phyloP scores from a whole-genome alignment of 2,797 vertebrate species.

The Bovichtus diacanthus region DNA sequence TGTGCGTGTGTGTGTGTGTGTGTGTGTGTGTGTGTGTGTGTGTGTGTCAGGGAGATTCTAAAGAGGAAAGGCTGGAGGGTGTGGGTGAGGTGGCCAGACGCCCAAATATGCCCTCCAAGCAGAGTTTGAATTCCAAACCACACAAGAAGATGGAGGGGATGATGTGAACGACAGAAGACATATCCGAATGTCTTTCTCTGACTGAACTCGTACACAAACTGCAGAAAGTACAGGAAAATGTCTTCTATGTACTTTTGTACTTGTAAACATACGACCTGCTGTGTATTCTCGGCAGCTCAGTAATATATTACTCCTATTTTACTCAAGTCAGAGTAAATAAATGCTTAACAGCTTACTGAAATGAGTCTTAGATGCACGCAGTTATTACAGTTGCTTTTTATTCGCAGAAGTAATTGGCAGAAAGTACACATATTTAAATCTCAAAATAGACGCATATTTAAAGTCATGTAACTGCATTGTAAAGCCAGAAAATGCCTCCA shows the following conservation, averaged over 20 bases:
- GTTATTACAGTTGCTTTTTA: background rate
- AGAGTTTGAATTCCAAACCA: constrained; percentile 73
- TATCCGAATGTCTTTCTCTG: constrained; percentile 28
- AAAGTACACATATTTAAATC: background rate
- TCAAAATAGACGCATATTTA: constrained; percentile 10
- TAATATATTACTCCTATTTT: constrained; percentile 8
- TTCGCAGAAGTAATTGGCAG: no score
- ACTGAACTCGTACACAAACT: background rate
- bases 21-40: constrained; percentile 43
- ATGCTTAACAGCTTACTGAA: background rate
- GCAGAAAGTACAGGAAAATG: constrained; percentile 3
- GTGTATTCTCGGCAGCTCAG: background rate
- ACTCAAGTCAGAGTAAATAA: constrained; percentile 2
- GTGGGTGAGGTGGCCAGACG: constrained; percentile 63
- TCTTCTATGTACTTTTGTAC: background rate
- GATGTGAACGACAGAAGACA: constrained; percentile 51
- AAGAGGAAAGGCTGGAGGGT: constrained; percentile 67
- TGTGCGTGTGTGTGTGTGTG: constrained; percentile 43
- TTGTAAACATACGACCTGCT: background rate
- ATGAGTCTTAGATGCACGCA: background rate
- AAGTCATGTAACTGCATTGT: background rate
- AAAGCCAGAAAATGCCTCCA: constrained; percentile 19
- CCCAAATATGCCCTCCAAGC: constrained; percentile 71
- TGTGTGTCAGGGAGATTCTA: constrained; percentile 66
- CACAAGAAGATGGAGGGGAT: constrained; percentile 70